Evolutionary conservation across 1,140 invertebrate genomes (phyloP), one percentile per base, ranked within the genome.

Genomic region (Macrobrachium nipponense): DNA sequence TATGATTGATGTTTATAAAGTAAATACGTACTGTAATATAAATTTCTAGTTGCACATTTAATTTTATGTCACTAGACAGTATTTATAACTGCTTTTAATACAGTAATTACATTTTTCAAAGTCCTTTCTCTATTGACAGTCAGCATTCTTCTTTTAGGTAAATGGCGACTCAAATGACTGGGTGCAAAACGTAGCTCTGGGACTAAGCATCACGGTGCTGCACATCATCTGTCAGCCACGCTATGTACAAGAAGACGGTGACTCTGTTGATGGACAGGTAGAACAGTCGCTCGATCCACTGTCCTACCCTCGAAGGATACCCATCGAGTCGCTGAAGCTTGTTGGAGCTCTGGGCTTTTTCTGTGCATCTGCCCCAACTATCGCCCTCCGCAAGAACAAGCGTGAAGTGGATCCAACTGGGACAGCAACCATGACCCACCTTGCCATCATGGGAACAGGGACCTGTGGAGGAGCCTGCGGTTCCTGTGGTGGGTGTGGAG

Each of bases 181-280:
- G 80, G 73, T 82, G 44, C 78, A 87, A 62, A 87, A 87, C 12
- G 27, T 87, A 17, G 73, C 85, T 23, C n/a, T 87, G 72, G 85
- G 85, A 18, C 60, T 87, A 6, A 81, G 85, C 68, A 59, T 82
- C 11, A 87, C 85, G 14, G 62, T 87, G 18, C 72, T 87, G 20
- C 85, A 87, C 73, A 77, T 87, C 18, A 58, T 87, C 3, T 87
- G 85, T 58, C 85, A 87, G 23, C 85, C 85, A n/a, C 85, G 85
- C 12, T 23, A 77, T 23, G 15, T 68, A 7, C 73, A 36, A 75
- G 66, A 80, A n/a, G 61, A 62, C 58, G 43, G 36, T 18, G 85
- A 87, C 59, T 58, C 70, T n/a, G 62, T 82, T 0, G 85, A 87
- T 20, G 73, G 79, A 2, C 20, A 14, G 0, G 5, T 18, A 43